A percentile compares a stretch with the other conserved stretches of the same genome.
Evolutionary conservation across 1,140 invertebrate species (phyloP).

Genomic region (Bombyx mandarina): DNA sequence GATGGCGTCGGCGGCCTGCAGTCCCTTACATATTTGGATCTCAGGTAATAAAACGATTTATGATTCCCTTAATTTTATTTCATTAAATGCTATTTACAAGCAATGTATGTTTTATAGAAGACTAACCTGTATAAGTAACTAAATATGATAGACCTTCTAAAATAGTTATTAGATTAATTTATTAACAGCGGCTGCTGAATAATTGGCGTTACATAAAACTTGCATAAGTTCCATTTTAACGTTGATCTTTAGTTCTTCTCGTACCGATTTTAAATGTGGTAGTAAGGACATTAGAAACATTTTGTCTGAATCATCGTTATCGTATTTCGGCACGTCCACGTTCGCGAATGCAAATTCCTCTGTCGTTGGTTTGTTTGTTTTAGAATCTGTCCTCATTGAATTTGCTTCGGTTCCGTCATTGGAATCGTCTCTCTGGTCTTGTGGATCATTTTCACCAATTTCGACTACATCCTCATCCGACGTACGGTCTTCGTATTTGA

Average conservation of each 20-base stretch:
- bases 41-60: conserved; percentile 74
- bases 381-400: not conserved
- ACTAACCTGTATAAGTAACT: not conserved
- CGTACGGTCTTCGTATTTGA: conserved; percentile 25
- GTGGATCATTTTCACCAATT: conserved; percentile 11
- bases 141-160: not conserved
- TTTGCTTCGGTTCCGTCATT: conserved; percentile 9
- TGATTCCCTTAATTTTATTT: not conserved
- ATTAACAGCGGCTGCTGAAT: conserved; percentile 20
- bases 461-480: conserved; percentile 39
- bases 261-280: conserved; percentile 50
- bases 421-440: conserved; percentile 20
- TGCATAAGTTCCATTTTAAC: conserved; percentile 63
- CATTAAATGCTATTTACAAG: not conserved
- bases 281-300: conserved; percentile 53
- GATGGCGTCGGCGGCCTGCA: conserved; percentile 86
- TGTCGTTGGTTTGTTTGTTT: conserved; percentile 14
- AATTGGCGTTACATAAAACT: conserved; percentile 48
- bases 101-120: not conserved
- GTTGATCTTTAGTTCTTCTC: conserved; percentile 43
- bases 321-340: conserved; percentile 31
- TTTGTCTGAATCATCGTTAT: conserved; percentile 46
- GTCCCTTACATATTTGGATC: conserved; percentile 88
- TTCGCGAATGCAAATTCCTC: conserved; percentile 54
- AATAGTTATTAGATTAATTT: conserved; percentile 28